Evolutionary conservation across 2,888 invertebrate species (phyloP), one percentile per base, ranked within the genome.

Genomic region (Cremastobaeus sp.): DNA sequence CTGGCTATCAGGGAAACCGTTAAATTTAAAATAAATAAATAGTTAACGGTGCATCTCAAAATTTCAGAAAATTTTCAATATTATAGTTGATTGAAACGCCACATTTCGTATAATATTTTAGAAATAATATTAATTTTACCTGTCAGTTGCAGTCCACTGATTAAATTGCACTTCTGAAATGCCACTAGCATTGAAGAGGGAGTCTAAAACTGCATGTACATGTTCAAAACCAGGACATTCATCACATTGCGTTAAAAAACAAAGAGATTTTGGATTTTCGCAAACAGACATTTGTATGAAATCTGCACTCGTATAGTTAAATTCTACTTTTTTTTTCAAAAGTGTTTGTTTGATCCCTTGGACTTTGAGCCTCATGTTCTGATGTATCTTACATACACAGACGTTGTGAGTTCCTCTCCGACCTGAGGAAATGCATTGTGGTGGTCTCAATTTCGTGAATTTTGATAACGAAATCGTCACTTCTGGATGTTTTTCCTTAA

Each of bases 361-460:
- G 1, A 57, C 9, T 45, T 45, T 59, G 4, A 59, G 11, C 15
- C 14, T 45, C 0, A 47, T 3, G 8, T 59, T 59, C 17, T 47
- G 25, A 11, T 59, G 59, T 2, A 25, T n/a, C 15, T 52, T 52
- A 8, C 52, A 52, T 0, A 52, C 52, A 52, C 52, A 52, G 15
- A 52, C 28, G 5, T 52, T 59, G 17, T 66, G 66, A 8, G 66
- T 66, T 8, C 48, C 48, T 34, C 43, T 50, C 43, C 12, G n/a
- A 18, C 68, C 57, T 1, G 47, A 41, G 34, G 57, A 59, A 50
- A 57, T 57, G 12, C 50, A 68, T 28, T 55, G 17, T 18, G 11
- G 41, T 8, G 66, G 66, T 39, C 28, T 21, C 12, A 68, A 59
- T 68, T 57, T 37, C 4, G n/a, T 48, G 11, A 68, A 59, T 50